These are phyloP conservation scores for Chloebia gouldiae DNA, from an alignment of 2,113 vertebrate species.

Conservation along the genomic window DNA sequence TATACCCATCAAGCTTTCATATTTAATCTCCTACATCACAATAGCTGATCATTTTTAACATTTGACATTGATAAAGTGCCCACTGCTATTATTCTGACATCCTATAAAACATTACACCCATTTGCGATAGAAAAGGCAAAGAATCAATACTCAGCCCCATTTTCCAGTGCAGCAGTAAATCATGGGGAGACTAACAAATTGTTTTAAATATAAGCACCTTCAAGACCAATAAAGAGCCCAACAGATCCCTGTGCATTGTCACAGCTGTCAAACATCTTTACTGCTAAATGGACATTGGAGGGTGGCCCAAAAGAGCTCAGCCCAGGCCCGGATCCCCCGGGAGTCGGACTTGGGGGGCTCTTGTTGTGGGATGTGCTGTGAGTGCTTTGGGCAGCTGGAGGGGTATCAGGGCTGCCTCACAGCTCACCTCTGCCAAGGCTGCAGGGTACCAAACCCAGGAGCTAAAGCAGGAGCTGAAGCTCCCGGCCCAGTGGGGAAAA, in stretches of 20 bases:
- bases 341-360: no score
- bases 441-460: neutral
- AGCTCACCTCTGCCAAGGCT: neutral
- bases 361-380: rapidly evolving
- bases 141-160: constrained; percentile 84
- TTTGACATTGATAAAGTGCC: constrained; percentile 86
- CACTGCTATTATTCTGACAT: constrained; percentile 84
- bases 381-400: neutral
- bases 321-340: rapidly evolving
- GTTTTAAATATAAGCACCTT: constrained; percentile 81
- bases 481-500: rapidly evolving
- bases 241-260: constrained; percentile 57
- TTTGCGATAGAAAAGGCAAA: constrained; percentile 82
- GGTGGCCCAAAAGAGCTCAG: neutral
- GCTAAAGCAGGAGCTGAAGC: neutral
- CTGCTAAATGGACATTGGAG: neutral
- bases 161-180: constrained; percentile 78
- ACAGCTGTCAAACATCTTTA: constrained; percentile 31
- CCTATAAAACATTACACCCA: constrained; percentile 85
- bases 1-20: constrained; percentile 84
- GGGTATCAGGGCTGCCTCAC: rapidly evolving
- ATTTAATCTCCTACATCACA: constrained; percentile 85
- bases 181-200: constrained; percentile 80
- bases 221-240: constrained; percentile 72
- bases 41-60: constrained; percentile 84